Evolutionary conservation across 1,140 invertebrate species (phyloP).

Genomic region (Macrobrachium rosenbergii): DNA sequence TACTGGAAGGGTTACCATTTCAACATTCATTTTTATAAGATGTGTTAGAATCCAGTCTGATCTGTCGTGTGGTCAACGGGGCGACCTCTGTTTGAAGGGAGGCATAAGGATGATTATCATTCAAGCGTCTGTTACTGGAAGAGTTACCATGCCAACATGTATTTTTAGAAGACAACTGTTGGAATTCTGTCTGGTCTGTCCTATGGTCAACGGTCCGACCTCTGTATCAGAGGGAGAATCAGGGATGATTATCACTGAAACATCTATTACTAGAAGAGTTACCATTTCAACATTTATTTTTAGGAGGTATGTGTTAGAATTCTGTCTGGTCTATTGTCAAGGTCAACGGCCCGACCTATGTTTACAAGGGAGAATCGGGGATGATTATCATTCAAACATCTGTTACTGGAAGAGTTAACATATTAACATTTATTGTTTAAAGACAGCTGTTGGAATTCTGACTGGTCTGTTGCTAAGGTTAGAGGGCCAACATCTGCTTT

Average conservation of each 20-base stretch:
- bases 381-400: neutral
- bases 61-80: slow-evolving; percentile 76
- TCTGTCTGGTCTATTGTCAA: slow-evolving; percentile 76
- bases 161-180: slow-evolving; percentile 66
- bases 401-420: too few relatives aligned
- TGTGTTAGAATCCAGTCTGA: slow-evolving; percentile 74
- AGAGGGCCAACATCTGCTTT: slow-evolving; percentile 76
- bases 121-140: too few relatives aligned
- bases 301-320: too few relatives aligned
- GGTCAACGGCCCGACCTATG: slow-evolving; percentile 77
- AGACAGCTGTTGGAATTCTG: slow-evolving; percentile 72
- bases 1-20: too few relatives aligned
- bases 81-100: slow-evolving; percentile 74
- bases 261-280: too few relatives aligned
- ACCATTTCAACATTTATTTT: too few relatives aligned
- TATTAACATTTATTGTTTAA: too few relatives aligned
- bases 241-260: neutral
- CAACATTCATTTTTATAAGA: too few relatives aligned
- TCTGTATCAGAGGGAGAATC: slow-evolving; percentile 69
- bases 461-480: slow-evolving; percentile 75
- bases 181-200: slow-evolving; percentile 75
- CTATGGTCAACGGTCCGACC: slow-evolving; percentile 77
- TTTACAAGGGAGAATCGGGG: neutral
- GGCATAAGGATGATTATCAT: neutral
- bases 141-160: too few relatives aligned